Base-by-base conservation (phyloP, 2,113 vertebrate species). In the Phodopus roborovskii region DNA sequence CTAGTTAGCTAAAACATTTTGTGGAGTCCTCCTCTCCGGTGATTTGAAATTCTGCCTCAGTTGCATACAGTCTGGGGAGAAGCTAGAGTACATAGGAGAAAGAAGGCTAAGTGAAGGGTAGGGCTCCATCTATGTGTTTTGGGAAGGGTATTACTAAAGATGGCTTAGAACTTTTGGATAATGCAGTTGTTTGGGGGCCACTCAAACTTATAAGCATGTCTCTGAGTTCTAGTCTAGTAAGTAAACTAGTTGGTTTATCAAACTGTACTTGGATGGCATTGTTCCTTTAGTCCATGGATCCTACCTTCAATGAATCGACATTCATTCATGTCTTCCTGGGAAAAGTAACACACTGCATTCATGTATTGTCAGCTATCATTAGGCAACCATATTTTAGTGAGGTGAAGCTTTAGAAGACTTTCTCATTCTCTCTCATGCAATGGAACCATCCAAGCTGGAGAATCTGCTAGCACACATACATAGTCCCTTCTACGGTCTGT, bases 331-430 rank as follows among this genome's bases (percentile, higher is more conserved):
- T 79, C 77, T 56, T 53, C 28, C 50, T 53, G 33, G 33, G 77
- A 56, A 53, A 56, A n/a, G 33, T 56, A 36, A 79, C 50, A 56
- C 16, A 79, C 19, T 33, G 56, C 24, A 10, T n/a, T 6, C 28
- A 50, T 66, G 36, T 36, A 60, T 30, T 90, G 50, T 70, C 68
- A 75, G 16, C 36, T 15, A 84, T 19, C 85, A 94, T 26, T 77
- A 73, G 58, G 70, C 84, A 91, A 89, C 86, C 66, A 12, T 62
- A 92, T 68, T 78, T 79, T 39, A 90, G 33, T 84, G 68, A 66
- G 36, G 20, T 79, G 28, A 87, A 77, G 68, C 7, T 60, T 39
- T 58, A 30, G 88, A 62, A 93, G 53, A 22, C 9, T 74, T 92
- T 30, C 56, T 62, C 16, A 68, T 42, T 50, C 10, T 12, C 16